Base-by-base conservation (phyloP, 2,113 vertebrate genomes). In the Anas platyrhynchos region DNA sequence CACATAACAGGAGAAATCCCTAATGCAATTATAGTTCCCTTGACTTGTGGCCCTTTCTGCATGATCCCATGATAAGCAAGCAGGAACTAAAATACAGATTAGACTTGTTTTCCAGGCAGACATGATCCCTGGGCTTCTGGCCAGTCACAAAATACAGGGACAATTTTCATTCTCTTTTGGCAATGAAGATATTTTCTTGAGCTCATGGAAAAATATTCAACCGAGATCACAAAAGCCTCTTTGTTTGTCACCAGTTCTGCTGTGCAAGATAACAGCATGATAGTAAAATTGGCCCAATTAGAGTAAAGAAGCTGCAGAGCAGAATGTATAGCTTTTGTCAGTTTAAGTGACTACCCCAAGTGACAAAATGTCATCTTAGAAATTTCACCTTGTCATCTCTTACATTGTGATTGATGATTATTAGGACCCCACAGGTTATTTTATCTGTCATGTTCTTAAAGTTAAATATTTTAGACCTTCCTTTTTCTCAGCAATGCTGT, bases 391-490 rank as follows among this genome's bases (percentile, higher is more conserved):
- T 96, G 68, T 96, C 96, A 97, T 96, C 87, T 83, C 52, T 88
- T 94, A 77, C 88, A 91, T 66, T 88, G 77, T 96, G 92, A 93
- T 93, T 94, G 65, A 89, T 85, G 68, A 94, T 93, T 94, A 96
- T 97, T 95, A 96, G 93, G 91, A 95, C 86, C 76, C 52, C 67
- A 91, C 71, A 83, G 88, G 83, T 91, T 93, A 94, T 96, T 97
- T 96, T 89, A 95, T 84, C 97, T 97, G 91, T 96, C 96, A 97
- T 94, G 95, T 94, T 91, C 82, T 89, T 87, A 80, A 91, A 96
- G 85, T 94, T 96, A 97, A 98, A 97, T 91, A 93, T 94, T 95
- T 96, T 93, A 93, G 71, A 82, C 96, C 76, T 96, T 97, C 88
- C 86, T 73, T 96, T 91, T 84, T 93, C 82, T 94, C 80, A 16